Evolutionary conservation across 2,113 vertebrate genomes (phyloP).

Genomic region (Hydrolagus affinis): DNA sequence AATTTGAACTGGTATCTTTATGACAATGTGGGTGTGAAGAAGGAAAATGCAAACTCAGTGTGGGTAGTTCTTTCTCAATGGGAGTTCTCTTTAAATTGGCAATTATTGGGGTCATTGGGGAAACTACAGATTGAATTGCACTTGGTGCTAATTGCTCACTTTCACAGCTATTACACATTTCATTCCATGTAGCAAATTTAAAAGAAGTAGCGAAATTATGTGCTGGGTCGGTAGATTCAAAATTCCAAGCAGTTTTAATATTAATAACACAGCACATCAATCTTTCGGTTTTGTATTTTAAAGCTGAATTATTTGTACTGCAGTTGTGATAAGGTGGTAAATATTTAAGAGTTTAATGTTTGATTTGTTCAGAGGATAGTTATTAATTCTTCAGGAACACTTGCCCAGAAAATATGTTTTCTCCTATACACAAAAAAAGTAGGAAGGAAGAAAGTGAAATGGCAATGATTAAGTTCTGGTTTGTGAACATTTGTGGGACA

Average conservation of each 20-base stretch:
- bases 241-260: neutral
- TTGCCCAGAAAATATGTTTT: neutral
- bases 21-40: neutral
- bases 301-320: neutral
- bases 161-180: neutral
- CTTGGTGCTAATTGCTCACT: neutral
- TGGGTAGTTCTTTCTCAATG: neutral
- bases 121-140: neutral
- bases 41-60: neutral
- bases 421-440: too few species aligned
- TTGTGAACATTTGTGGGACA: neutral
- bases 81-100: neutral
- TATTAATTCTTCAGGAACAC: neutral
- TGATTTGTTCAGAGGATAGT: neutral
- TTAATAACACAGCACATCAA: neutral
- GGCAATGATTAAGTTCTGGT: neutral
- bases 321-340: neutral
- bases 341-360: neutral
- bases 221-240: neutral
- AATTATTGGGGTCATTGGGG: neutral
- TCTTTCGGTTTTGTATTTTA: neutral
- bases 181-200: neutral
- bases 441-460: too few species aligned
- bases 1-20: neutral
- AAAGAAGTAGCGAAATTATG: neutral